Evolutionary conservation across 2,797 vertebrate genomes (phyloP).

Genomic region (Bradypodion pumilum): DNA sequence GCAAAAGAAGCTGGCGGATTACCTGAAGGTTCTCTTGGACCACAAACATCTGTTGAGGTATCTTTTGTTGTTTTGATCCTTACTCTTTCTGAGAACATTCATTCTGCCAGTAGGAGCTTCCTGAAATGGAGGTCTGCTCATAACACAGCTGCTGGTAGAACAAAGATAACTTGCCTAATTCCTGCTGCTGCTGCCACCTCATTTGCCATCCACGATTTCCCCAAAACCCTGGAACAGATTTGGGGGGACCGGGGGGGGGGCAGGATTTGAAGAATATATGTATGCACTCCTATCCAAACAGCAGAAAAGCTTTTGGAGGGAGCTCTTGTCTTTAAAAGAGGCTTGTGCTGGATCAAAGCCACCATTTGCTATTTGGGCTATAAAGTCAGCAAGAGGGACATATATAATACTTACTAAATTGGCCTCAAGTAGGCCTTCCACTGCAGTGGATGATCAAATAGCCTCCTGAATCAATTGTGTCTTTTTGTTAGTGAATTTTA

Average conservation of each 20-base stretch:
- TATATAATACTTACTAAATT: neutral
- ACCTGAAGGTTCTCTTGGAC: constrained; percentile 91
- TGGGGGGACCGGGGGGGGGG: too few species aligned
- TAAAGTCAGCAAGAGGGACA: neutral
- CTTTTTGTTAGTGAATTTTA: constrained; percentile 91
- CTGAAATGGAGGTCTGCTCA: neutral
- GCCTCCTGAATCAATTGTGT: neutral
- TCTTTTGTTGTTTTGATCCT: constrained; percentile 15
- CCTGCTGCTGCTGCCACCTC: neutral
- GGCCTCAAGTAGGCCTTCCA: neutral
- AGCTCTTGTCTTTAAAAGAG: neutral
- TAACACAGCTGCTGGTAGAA: neutral
- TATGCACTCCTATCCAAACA: too few species aligned
- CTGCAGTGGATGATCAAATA: neutral
- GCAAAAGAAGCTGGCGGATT: constrained; percentile 98
- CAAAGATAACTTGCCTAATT: neutral
- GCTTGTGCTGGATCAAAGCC: neutral
- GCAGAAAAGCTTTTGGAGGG: too few species aligned
- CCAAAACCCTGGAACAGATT: too few species aligned
- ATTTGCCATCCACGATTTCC: too few species aligned
- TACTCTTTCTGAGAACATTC: neutral
- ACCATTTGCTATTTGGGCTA: neutral
- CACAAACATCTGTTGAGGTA: constrained; percentile 91
- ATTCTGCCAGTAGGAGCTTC: neutral
- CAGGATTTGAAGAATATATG: too few species aligned